Conservation (phyloP, 30 jellyfish, hydroid and myxozoan genomes). For the Cassiopea andromeda region DNA sequence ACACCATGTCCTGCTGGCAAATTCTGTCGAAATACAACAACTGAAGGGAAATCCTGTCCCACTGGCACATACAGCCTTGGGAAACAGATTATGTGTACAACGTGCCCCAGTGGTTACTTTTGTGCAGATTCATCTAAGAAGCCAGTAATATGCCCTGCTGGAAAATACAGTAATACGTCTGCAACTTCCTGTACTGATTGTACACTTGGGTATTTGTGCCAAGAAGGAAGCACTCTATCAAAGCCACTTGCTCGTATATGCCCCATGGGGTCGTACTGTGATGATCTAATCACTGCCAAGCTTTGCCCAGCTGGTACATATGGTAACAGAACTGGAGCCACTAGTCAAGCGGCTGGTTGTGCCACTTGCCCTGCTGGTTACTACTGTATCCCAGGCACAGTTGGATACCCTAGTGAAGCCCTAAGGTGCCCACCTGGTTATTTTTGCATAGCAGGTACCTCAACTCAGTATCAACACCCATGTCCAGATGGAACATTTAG, state of each 20-base stretch:
- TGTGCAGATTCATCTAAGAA: conserved; percentile 72
- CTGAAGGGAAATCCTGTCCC: conserved; percentile 77
- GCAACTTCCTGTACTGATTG: conserved; percentile 85
- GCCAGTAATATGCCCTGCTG: conserved; percentile 91
- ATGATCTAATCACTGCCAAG: conserved; percentile 56
- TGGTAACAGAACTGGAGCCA: conserved; percentile 92
- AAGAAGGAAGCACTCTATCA: conserved; percentile 89
- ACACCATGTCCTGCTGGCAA: conserved; percentile 91
- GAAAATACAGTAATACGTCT: conserved; percentile 82
- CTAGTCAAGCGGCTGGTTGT: conserved; percentile 86
- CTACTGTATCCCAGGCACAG: conserved; percentile 91
- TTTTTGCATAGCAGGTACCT: conserved; percentile 83
- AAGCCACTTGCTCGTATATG: conserved; percentile 83
- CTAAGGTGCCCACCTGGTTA: conserved; percentile 97
- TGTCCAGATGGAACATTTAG: conserved; percentile 92
- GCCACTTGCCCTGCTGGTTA: conserved; percentile 95
- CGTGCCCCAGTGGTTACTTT: conserved; percentile 89
- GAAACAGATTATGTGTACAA: conserved; percentile 72
- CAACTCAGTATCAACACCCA: conserved; percentile 79
- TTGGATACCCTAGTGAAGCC: conserved; percentile 83
- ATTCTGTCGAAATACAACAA: conserved; percentile 89
- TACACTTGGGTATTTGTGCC: conserved; percentile 83
- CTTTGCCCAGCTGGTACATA: conserved; percentile 97
- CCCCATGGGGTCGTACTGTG: conserved; percentile 93
- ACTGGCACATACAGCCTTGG: conserved; percentile 87